phyloP scores from a whole-genome alignment of 2,113 vertebrate genomes.

The Daboia siamensis region DNA sequence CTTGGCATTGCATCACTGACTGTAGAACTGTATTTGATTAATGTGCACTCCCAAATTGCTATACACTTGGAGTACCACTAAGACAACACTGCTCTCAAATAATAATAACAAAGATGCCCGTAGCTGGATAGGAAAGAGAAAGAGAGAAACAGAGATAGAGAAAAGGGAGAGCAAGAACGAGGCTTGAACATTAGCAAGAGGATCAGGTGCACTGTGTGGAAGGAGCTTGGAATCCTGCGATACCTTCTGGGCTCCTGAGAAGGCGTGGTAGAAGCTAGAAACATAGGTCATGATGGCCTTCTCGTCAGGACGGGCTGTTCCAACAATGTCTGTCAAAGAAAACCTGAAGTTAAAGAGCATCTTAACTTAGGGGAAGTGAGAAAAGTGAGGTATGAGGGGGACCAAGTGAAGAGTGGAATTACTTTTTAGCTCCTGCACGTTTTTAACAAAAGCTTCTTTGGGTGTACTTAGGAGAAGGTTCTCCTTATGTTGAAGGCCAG shows the following conservation, averaged over 20 bases:
- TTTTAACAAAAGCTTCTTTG: conserved; percentile 20
- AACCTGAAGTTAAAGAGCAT: conserved; percentile 67
- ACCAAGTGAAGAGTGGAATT: neutral
- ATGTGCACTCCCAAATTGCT: neutral
- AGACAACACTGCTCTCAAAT: conserved; percentile 60
- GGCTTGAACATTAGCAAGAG: conserved; percentile 77
- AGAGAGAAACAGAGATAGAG: conserved; percentile 50
- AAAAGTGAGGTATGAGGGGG: conserved; percentile 47
- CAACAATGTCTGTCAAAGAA: conserved; percentile 93
- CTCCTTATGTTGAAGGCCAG: neutral
- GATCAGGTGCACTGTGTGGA: conserved; percentile 69
- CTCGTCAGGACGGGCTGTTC: conserved; percentile 97
- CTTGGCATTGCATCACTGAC: neutral
- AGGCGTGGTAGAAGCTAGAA: conserved; percentile 99
- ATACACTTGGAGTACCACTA: conserved; percentile 50
- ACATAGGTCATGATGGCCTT: conserved; percentile 99
- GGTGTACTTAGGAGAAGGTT: conserved; percentile 10
- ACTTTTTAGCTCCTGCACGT: neutral
- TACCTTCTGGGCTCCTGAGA: conserved; percentile 99
- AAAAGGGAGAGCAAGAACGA: conserved; percentile 39
- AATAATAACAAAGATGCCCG: conserved; percentile 60
- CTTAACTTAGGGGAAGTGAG: conserved; percentile 42
- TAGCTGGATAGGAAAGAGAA: conserved; percentile 59
- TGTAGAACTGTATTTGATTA: conserved; percentile 17
- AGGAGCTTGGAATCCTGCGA: conserved; percentile 78